Base-by-base conservation (phyloP, 2,797 vertebrate genomes). In the Danio aesculapii region DNA sequence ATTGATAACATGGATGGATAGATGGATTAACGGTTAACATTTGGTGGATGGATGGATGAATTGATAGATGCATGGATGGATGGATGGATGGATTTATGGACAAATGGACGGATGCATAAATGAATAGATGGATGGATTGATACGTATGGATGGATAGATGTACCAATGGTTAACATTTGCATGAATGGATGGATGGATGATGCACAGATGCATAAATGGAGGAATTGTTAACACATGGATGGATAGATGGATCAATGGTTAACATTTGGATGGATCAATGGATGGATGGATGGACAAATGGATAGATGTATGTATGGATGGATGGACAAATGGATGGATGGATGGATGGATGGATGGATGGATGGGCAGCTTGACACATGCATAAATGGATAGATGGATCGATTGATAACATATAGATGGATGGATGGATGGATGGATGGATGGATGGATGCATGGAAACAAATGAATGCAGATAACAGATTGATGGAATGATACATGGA, bases 291-390 rank as follows among this genome's bases (percentile, higher is more conserved):
- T 30, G 3, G 3, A 30, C 3, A 30, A 3, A 30, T 30, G 30
- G 1, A 30, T 30, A 1, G 30, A 30, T 30, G 1, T 1, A 30
- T 30, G 30, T 30, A 30, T 30, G 30, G 30, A 30, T 30, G 3
- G 30, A 30, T 30, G 30, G 30, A 30, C 3, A 1, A 30, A 30
- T 30, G 30, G 30, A 30, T 30, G 30, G 30, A 30, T 30, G 30
- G 30, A 30, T 0, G 19, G 55, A 58, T 0, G 11, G 17, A 59
- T 1, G 41, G 14, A n/a, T 3, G 1, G 16, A 44, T 1, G 3
- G 14, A 17, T 3, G 3, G 62, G 44, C 0, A 6, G 61, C 43
- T 0, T 5, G 8, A 44, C 0, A 2, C 4, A 43, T 2, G 1
- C 13, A 63, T 1, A 0, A 16, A 62, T 0, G 2, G 39, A 63